Percentiles rank a stretch among this genome's conserved stretches.
Evolutionary conservation across 2,888 invertebrate genomes (phyloP).

Genomic region (Lordiphosa fenestrarum): DNA sequence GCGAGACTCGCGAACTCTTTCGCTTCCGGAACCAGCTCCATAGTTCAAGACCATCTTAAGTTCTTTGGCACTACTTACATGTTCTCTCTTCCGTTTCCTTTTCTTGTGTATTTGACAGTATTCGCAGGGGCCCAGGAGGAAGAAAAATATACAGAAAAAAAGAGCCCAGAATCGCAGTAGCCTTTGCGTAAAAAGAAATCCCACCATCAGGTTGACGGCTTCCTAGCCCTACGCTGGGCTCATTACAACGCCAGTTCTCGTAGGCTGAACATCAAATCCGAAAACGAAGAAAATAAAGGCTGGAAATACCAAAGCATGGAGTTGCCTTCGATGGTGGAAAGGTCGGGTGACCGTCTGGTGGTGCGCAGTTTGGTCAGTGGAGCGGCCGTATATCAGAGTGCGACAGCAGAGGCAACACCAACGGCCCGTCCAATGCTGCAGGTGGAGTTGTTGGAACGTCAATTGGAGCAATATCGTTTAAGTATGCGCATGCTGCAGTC

Average conservation of each 20-base stretch:
- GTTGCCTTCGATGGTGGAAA: constrained; percentile 85
- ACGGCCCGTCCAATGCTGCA: constrained; percentile 1
- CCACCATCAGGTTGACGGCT: constrained; percentile 34
- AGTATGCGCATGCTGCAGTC: not conserved
- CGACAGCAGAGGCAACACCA: constrained; percentile 15
- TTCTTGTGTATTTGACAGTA: constrained; percentile 31
- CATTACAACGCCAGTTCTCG: constrained; percentile 25
- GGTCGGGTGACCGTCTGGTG: constrained; percentile 83
- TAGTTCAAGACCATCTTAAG: not conserved
- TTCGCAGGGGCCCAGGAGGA: constrained; percentile 18
- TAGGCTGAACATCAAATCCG: constrained; percentile 27
- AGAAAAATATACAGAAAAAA: constrained; percentile 21
- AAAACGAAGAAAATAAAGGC: constrained; percentile 5
- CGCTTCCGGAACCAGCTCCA: no score
- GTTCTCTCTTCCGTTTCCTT: not conserved
- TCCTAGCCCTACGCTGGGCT: constrained; percentile 8
- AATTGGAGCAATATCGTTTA: constrained; percentile 33
- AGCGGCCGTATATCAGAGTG: constrained; percentile 81
- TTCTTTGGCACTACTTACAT: not conserved
- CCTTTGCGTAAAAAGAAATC: constrained; percentile 35
- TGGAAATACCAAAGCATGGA: constrained; percentile 67
- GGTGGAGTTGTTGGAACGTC: constrained; percentile 33
- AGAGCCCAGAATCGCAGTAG: constrained; percentile 32
- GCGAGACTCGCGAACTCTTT: no score
- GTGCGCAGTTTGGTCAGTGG: constrained; percentile 83